Evolutionary conservation across 2,888 invertebrate species (phyloP).

Genomic region (Drosophila sordidapex): DNA sequence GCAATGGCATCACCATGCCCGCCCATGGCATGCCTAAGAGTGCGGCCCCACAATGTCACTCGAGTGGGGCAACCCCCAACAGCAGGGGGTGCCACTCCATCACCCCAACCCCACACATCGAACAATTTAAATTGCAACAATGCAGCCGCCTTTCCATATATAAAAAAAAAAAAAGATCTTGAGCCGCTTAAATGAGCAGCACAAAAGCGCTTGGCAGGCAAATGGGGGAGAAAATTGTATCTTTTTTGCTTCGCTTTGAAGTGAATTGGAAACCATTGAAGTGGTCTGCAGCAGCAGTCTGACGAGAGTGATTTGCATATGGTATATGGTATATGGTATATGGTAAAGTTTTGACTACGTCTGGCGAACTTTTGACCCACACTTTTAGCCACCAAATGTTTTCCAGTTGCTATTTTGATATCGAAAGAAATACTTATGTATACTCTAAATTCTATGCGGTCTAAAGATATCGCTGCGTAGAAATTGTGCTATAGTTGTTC

Average conservation of each 20-base stretch:
- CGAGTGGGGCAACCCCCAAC: slow-evolving; percentile 23
- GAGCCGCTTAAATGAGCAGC: slow-evolving; percentile 33
- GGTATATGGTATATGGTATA: slow-evolving; percentile 13
- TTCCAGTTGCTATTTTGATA: not conserved
- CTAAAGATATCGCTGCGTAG: not conserved
- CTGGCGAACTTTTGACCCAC: slow-evolving; percentile 72
- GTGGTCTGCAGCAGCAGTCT: slow-evolving; percentile 54
- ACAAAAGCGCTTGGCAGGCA: slow-evolving; percentile 16
- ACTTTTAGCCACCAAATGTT: slow-evolving; percentile 44
- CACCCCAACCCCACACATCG: not conserved
- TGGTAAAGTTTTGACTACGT: slow-evolving; percentile 63
- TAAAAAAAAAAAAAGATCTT: slow-evolving; percentile 42
- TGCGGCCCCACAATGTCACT: slow-evolving; percentile 61
- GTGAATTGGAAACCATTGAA: slow-evolving; percentile 72
- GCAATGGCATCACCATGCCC: slow-evolving; percentile 11
- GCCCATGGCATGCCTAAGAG: slow-evolving; percentile 39
- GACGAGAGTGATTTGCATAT: slow-evolving; percentile 60
- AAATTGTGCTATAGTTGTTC: slow-evolving; percentile 4
- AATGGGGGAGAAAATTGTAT: slow-evolving; percentile 15
- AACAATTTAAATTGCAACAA: slow-evolving; percentile 75
- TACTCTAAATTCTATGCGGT: not conserved
- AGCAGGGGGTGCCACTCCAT: not conserved
- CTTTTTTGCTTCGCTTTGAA: slow-evolving; percentile 62
- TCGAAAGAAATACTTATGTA: not conserved
- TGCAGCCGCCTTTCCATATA: slow-evolving; percentile 58